A percentile compares a stretch with the other conserved stretches of the same genome.
Evolutionary conservation across 2,888 invertebrate species (phyloP).

Genomic region (Cataglyphis cursor): DNA sequence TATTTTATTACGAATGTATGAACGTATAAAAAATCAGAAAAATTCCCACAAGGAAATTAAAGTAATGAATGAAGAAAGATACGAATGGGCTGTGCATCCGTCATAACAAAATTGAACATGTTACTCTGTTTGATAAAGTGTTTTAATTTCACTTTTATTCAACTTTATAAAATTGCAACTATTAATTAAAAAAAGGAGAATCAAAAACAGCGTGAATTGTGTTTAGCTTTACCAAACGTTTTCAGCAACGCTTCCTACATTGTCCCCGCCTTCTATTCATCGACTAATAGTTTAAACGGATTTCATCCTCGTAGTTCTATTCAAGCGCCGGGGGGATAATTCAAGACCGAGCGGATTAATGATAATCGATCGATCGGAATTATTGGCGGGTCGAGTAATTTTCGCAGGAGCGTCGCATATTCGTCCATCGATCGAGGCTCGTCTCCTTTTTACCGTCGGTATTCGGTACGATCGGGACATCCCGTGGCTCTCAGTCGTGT

Average conservation of each 20-base stretch:
- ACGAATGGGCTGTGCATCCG: too few relatives aligned
- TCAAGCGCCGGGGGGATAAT: conserved; percentile 30
- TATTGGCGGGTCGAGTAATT: conserved; percentile 60
- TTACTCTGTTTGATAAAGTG: not conserved
- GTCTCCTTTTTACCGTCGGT: conserved; percentile 64
- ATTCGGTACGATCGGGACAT: conserved; percentile 73
- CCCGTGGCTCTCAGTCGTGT: conserved; percentile 74
- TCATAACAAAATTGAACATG: not conserved
- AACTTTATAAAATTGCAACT: not conserved
- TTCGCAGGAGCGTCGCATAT: conserved; percentile 56
- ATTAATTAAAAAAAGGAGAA: not conserved
- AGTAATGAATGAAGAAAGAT: not conserved
- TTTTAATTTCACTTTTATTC: not conserved
- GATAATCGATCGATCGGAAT: conserved; percentile 50
- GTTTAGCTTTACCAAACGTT: not conserved
- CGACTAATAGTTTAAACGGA: conserved; percentile 30
- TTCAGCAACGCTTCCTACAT: not conserved
- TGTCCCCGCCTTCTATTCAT: not conserved
- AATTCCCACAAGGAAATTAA: not conserved
- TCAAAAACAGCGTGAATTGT: not conserved
- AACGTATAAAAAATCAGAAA: not conserved
- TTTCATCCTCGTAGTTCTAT: conserved; percentile 33
- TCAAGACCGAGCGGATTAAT: conserved; percentile 53
- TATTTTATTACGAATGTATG: too few relatives aligned
- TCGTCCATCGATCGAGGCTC: conserved; percentile 43